Conservation (phyloP, 2,797 vertebrate genomes). For the Danionella dracula region DNA sequence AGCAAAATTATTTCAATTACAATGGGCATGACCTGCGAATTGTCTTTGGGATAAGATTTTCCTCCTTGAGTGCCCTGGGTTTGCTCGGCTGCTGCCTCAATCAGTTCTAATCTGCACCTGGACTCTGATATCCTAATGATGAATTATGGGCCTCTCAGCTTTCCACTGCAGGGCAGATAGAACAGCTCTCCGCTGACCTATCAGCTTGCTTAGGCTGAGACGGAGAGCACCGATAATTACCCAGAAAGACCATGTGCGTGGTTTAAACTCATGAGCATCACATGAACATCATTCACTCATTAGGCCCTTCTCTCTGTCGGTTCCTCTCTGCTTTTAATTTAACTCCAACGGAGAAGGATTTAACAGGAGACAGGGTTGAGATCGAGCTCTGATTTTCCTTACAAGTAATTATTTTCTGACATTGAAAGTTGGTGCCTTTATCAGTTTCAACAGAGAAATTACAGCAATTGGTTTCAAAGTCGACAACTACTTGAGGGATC, state of each 20-base stretch:
- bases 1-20: slow-evolving; percentile 97
- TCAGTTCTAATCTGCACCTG: slow-evolving; percentile 96
- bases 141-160: slow-evolving; percentile 90
- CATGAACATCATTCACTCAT: slow-evolving; percentile 35
- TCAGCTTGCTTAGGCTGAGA: slow-evolving; percentile 70
- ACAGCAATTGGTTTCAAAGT: slow-evolving; percentile 40
- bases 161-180: slow-evolving; percentile 73
- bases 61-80: slow-evolving; percentile 79
- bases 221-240: slow-evolving; percentile 83
- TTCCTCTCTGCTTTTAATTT: background rate
- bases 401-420: slow-evolving; percentile 38
- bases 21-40: slow-evolving; percentile 85
- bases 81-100: slow-evolving; percentile 84
- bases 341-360: background rate
- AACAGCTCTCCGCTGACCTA: slow-evolving; percentile 80
- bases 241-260: slow-evolving; percentile 70
- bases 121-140: slow-evolving; percentile 98
- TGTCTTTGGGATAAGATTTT: slow-evolving; percentile 93
- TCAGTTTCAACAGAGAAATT: slow-evolving; percentile 35
- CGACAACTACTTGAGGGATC: slow-evolving; percentile 30
- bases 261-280: slow-evolving; percentile 43
- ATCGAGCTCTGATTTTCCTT: background rate
- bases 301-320: slow-evolving; percentile 18
- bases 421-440: slow-evolving; percentile 26
- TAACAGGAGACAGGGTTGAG: background rate